Evolutionary conservation across 2,797 vertebrate genomes (phyloP).

Genomic region (Botia kubotai): DNA sequence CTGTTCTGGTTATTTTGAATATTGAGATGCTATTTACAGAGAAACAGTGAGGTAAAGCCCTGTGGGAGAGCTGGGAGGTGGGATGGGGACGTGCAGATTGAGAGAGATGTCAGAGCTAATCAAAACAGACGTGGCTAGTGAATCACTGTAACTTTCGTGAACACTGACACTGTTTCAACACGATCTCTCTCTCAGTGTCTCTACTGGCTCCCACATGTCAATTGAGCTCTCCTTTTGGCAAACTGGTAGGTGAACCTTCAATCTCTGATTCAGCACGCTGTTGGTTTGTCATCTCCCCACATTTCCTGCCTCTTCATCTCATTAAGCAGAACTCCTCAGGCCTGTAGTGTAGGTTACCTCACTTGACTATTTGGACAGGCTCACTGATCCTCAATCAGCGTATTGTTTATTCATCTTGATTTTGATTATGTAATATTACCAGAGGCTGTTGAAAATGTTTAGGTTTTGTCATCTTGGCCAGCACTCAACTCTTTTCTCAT

Average conservation of each 20-base stretch:
- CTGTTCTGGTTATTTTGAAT: slow-evolving; percentile 17
- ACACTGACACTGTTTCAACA: slow-evolving; percentile 1
- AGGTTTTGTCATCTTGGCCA: background rate
- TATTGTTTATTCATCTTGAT: background rate
- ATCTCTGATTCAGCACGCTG: background rate
- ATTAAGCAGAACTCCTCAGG: slow-evolving; percentile 7
- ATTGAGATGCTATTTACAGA: slow-evolving; percentile 20
- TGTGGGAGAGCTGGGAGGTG: background rate
- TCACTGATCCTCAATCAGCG: slow-evolving; percentile 3
- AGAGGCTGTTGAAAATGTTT: background rate
- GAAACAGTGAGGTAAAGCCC: slow-evolving; percentile 15
- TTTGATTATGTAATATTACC: background rate
- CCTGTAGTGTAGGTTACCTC: background rate
- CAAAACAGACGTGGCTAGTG: slow-evolving; percentile 2
- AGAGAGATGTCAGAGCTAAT: slow-evolving; percentile 37
- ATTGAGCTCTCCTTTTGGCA: slow-evolving; percentile 3
- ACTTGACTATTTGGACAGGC: background rate
- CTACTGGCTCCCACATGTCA: background rate
- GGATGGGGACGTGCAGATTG: background rate
- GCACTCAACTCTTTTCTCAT: background rate
- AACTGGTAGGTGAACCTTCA: background rate
- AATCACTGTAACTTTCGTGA: slow-evolving; percentile 19
- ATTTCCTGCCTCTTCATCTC: slow-evolving; percentile 1
- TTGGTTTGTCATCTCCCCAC: background rate
- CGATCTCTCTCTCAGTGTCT: slow-evolving; percentile 5